Evolutionary conservation across 2,888 invertebrate genomes (phyloP).

Genomic region (Trissonchulus latispiculum): DNA sequence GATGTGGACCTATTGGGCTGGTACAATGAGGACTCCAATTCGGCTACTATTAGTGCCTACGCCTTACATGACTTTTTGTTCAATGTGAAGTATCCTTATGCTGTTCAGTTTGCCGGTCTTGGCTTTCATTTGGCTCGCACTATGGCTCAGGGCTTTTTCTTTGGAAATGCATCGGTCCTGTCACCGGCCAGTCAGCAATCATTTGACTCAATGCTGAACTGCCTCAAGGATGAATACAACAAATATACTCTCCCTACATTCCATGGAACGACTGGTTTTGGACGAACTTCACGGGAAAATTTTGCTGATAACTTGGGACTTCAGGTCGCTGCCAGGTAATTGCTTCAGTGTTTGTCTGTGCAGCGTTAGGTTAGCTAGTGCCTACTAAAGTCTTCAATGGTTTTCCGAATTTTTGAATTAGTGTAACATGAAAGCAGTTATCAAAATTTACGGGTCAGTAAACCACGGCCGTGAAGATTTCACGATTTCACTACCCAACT

Average conservation of each 20-base stretch:
- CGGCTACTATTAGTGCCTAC: not conserved
- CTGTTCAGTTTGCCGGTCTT: not conserved
- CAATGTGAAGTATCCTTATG: not conserved
- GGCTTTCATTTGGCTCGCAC: not conserved
- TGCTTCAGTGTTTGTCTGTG: slow-evolving; percentile 76
- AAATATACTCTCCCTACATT: too few relatives aligned
- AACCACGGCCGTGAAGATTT: too few relatives aligned
- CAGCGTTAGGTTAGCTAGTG: slow-evolving; percentile 84
- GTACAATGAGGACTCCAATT: not conserved
- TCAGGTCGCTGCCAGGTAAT: slow-evolving; percentile 53
- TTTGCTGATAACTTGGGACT: not conserved
- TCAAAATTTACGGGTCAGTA: too few relatives aligned
- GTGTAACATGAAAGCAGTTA: too few relatives aligned
- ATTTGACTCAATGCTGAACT: not conserved
- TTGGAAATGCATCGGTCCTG: not conserved
- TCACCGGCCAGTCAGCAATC: not conserved
- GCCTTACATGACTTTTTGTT: not conserved
- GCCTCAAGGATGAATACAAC: not conserved
- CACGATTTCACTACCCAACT: too few relatives aligned
- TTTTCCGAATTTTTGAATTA: not conserved
- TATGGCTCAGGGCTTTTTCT: not conserved
- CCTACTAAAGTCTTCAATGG: slow-evolving; percentile 51
- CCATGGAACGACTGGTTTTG: too few relatives aligned
- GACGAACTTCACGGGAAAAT: not conserved
- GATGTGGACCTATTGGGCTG: not conserved